A percentile compares a stretch with the other conserved stretches of the same genome.
Conservation (phyloP, 2,113 vertebrate genomes). For the Podilymbus podiceps region DNA sequence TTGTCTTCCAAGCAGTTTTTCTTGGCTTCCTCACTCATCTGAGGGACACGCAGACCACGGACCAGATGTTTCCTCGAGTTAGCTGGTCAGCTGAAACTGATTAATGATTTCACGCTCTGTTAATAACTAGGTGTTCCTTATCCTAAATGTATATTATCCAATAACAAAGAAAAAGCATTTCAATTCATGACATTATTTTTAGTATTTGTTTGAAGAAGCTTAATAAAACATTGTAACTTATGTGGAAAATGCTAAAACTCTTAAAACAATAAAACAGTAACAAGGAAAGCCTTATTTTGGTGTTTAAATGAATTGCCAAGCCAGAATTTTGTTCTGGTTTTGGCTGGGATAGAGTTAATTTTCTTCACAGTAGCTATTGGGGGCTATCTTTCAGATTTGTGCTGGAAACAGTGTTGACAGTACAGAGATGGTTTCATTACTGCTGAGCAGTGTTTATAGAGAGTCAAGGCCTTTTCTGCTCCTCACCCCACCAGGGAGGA, state of each 20-base stretch:
- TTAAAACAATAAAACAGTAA: neutral
- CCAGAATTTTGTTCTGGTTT: too few species aligned
- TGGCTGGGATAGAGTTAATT: too few species aligned
- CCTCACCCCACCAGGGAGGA: too few species aligned
- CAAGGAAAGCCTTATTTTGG: neutral
- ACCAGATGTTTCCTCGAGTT: neutral
- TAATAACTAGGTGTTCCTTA: neutral
- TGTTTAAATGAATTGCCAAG: neutral
- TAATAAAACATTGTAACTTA: neutral
- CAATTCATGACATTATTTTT: neutral
- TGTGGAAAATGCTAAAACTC: neutral
- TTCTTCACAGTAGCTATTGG: too few species aligned
- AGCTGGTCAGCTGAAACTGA: neutral
- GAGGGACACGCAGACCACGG: neutral
- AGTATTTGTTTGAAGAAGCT: neutral
- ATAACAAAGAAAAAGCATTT: neutral
- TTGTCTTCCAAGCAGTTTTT: neutral
- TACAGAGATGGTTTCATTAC: too few species aligned
- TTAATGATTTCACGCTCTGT: neutral
- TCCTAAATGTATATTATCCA: neutral
- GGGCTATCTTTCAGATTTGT: too few species aligned
- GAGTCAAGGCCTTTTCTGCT: too few species aligned
- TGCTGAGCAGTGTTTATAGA: too few species aligned
- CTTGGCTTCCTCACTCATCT: neutral
- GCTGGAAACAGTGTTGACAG: too few species aligned